A percentile compares a stretch with the other conserved stretches of the same genome.
Evolutionary conservation across 2,113 vertebrate genomes (phyloP).

Genomic region (Nycticebus coucang): DNA sequence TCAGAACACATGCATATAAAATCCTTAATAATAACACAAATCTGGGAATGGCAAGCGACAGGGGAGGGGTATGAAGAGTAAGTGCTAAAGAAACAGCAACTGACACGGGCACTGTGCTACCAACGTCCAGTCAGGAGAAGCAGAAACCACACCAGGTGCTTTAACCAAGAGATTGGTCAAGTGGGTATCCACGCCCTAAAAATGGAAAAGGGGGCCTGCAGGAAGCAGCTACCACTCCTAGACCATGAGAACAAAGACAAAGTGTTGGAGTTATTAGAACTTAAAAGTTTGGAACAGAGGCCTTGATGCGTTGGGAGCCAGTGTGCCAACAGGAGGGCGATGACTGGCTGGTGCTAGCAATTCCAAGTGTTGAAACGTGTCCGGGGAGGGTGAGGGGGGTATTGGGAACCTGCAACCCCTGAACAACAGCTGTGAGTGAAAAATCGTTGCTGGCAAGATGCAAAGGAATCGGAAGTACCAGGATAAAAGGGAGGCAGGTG

Average conservation of each 20-base stretch:
- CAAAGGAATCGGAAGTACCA: not conserved
- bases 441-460: fast-evolving
- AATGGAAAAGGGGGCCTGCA: not conserved
- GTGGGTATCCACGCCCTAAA: not conserved
- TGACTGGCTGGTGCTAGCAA: not conserved
- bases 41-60: not conserved
- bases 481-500: not conserved
- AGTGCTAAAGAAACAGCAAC: not conserved
- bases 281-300: not conserved
- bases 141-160: not conserved
- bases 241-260: not conserved
- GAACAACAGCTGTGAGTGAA: not conserved
- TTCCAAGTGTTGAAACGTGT: not conserved
- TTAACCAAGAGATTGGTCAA: not conserved
- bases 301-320: not conserved
- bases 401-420: not conserved
- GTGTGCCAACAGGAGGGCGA: fast-evolving
- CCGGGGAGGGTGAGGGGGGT: not conserved
- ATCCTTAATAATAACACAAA: not conserved
- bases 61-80: not conserved
- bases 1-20: not conserved
- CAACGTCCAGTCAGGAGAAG: not conserved
- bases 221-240: not conserved
- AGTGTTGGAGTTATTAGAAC: not conserved
- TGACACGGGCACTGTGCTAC: not conserved